Evolutionary conservation across 2,888 invertebrate species (phyloP).

Genomic region (Ormyrus pomaceus): DNA sequence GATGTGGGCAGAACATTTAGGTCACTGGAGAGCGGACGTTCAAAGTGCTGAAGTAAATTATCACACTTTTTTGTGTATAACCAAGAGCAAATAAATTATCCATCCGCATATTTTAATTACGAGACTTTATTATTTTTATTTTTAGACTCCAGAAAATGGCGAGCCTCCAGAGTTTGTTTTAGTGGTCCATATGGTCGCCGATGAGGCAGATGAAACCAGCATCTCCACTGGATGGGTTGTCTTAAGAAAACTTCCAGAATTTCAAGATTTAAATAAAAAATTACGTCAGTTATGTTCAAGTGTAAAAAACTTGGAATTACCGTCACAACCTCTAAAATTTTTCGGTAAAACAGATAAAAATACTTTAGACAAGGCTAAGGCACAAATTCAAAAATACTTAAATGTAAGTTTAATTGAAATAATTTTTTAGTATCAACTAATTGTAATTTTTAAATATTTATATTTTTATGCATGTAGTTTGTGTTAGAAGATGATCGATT

Average conservation of each 20-base stretch:
- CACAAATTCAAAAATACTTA: constrained; percentile 90
- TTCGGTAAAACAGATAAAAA: constrained; percentile 90
- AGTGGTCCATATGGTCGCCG: constrained; percentile 86
- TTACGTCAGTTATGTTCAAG: constrained; percentile 88
- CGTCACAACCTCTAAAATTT: constrained; percentile 88
- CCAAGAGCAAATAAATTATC: neutral
- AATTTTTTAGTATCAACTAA: constrained; percentile 18
- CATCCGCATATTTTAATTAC: constrained; percentile 2
- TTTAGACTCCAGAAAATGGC: constrained; percentile 80
- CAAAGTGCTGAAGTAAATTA: constrained; percentile 85
- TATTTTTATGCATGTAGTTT: constrained; percentile 78
- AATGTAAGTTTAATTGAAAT: constrained; percentile 79
- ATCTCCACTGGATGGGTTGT: constrained; percentile 84
- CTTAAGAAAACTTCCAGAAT: constrained; percentile 79
- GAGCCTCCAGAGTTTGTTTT: constrained; percentile 86
- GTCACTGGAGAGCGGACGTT: constrained; percentile 90
- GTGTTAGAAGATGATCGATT: constrained; percentile 91
- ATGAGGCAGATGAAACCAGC: constrained; percentile 78
- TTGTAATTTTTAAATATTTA: constrained; percentile 29
- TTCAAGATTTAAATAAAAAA: constrained; percentile 89
- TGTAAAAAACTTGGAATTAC: constrained; percentile 88
- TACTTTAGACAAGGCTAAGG: constrained; percentile 88
- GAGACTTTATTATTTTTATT: constrained; percentile 45
- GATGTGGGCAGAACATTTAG: constrained; percentile 93
- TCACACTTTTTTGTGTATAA: constrained; percentile 37